Percentiles rank a stretch among this genome's conserved stretches.
Evolutionary conservation across 2,888 invertebrate genomes (phyloP).

Genomic region (Leistus spinibarbis): DNA sequence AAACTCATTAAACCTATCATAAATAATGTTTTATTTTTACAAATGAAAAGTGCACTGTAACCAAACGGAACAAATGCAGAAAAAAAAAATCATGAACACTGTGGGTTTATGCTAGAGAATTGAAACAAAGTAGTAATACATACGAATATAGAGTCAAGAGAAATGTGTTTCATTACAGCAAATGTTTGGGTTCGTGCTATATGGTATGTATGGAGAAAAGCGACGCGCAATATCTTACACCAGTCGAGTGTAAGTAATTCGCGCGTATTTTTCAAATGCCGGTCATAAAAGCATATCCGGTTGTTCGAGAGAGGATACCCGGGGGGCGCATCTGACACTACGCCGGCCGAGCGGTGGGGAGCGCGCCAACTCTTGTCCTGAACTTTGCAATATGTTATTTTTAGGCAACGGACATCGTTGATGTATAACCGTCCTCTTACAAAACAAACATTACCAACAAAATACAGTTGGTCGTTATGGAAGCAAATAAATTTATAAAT

Average conservation of each 20-base stretch:
- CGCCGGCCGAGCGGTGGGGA: neutral
- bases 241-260: constrained; percentile 35
- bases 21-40: too few species aligned
- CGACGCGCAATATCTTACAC: constrained; percentile 34
- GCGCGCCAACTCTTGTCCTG: neutral
- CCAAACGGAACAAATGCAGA: neutral
- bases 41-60: too few species aligned
- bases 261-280: constrained; percentile 37
- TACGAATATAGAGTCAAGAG: neutral
- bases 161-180: constrained; percentile 29
- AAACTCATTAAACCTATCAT: too few species aligned
- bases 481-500: neutral
- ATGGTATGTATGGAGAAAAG: constrained; percentile 20
- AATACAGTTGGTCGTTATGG: neutral
- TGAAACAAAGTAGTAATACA: neutral
- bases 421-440: constrained; percentile 14
- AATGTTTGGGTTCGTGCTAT: constrained; percentile 5
- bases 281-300: constrained; percentile 38
- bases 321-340: constrained; percentile 6
- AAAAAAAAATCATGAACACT: neutral
- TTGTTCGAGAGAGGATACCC: constrained; percentile 17
- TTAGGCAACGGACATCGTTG: constrained; percentile 22
- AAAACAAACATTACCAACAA: constrained; percentile 4
- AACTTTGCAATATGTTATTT: constrained; percentile 28
- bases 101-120: neutral